Conservation (phyloP, 2,113 vertebrate genomes). For the Trinectes maculatus region DNA sequence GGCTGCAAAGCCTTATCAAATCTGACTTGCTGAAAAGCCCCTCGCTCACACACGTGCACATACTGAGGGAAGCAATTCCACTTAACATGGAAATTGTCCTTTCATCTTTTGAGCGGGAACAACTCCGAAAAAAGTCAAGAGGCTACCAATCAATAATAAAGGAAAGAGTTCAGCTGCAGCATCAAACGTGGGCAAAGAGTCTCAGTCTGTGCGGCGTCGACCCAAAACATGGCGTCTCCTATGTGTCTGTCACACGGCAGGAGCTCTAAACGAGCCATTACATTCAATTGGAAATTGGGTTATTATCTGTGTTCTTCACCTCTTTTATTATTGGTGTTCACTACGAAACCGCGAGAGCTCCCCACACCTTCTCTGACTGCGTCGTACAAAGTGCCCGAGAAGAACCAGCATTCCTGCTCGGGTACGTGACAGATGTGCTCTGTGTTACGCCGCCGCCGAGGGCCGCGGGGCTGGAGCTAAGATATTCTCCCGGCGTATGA, state of each 20-base stretch:
- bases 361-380: conserved; percentile 23
- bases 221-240: conserved; percentile 45
- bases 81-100: conserved; percentile 78
- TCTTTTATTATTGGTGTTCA: conserved; percentile 39
- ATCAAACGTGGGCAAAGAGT: conserved; percentile 22
- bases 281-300: conserved; percentile 35
- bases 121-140: conserved; percentile 43
- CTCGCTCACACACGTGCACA: conserved; percentile 33
- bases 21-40: conserved; percentile 48
- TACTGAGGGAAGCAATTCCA: conserved; percentile 54
- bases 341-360: conserved; percentile 1
- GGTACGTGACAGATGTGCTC: conserved; percentile 36
- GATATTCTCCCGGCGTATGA: conserved; percentile 47
- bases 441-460: conserved; percentile 23
- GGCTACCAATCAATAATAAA: conserved; percentile 62
- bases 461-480: conserved; percentile 41
- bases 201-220: conserved; percentile 26
- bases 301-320: conserved; percentile 34
- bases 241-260: conserved; percentile 33
- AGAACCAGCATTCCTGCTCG: conserved; percentile 32
- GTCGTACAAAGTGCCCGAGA: conserved; percentile 30
- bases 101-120: conserved; percentile 60
- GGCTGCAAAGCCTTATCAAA: conserved; percentile 59
- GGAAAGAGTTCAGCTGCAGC: conserved; percentile 37
- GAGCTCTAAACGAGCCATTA: conserved; percentile 40